phyloP scores from a whole-genome alignment of 1,140 invertebrate species.

The Drosophila carrolli region DNA sequence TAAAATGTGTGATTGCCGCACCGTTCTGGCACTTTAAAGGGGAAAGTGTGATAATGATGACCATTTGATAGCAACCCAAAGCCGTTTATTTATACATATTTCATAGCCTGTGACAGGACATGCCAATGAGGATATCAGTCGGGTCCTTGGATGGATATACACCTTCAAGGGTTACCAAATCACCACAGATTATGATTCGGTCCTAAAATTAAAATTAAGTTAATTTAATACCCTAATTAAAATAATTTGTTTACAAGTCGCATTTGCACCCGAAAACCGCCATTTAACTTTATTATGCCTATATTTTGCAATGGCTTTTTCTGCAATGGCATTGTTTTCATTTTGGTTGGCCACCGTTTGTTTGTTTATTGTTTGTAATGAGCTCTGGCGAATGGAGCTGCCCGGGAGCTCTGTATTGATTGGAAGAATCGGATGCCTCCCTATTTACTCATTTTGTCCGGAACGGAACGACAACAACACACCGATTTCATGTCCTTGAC shows the following conservation, averaged over 20 bases:
- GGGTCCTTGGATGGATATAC: not conserved
- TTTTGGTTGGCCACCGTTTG: not conserved
- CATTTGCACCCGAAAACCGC: not conserved
- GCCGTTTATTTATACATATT: conserved; percentile 37
- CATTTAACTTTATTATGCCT: conserved; percentile 2
- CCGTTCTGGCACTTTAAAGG: conserved; percentile 12
- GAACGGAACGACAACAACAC: conserved; percentile 5
- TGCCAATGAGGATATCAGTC: not conserved
- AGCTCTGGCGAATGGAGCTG: conserved; percentile 27
- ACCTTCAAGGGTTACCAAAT: not conserved
- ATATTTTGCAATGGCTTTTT: not conserved
- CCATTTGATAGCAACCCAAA: conserved; percentile 13
- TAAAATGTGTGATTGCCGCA: conserved; percentile 50
- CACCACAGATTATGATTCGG: too few species aligned
- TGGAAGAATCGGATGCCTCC: not conserved
- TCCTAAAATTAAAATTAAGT: too few species aligned
- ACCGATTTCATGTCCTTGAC: conserved; percentile 39
- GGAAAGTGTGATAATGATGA: conserved; percentile 41
- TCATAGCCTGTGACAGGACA: conserved; percentile 5
- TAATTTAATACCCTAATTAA: not conserved
- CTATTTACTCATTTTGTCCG: conserved; percentile 1
- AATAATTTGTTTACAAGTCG: conserved; percentile 1
- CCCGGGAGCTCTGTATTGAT: conserved; percentile 31
- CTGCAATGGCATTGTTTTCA: not conserved
- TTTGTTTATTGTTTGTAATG: conserved; percentile 46